Evolutionary conservation across 2,888 invertebrate genomes (phyloP), one percentile per base, ranked within the genome.

Genomic region (Tetragnatha montana): DNA sequence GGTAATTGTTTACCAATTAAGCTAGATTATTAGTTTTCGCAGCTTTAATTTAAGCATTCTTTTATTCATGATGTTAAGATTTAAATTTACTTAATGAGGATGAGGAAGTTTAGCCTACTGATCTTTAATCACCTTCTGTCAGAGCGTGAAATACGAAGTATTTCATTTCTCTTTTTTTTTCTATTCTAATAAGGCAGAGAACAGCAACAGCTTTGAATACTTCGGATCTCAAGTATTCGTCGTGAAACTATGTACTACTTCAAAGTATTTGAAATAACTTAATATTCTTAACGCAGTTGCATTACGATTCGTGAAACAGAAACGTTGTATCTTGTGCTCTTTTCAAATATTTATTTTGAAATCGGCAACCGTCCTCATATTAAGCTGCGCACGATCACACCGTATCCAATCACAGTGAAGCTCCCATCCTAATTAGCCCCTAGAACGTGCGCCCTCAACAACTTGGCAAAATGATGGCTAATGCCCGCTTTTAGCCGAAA

Each of bases 391-490:
- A 60, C 60, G 60, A 60, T 35, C 35, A 35, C 12, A 60, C 10
- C 60, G 8, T 60, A 12, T 17, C 17, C 60, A 60, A 60, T 60
- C 60, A 17, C 60, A 17, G 60, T 10, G 60, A 60, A 35, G 60
- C 12, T 60, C 17, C 60, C 60, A 60, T 60, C 60, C 60, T 17
- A 60, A 60, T 60, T 60, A 60, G 60, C 60, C 51, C 22, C 21
- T 21, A 60, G 51, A 22, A 8, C 60, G 19, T 68, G 22, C 60
- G 60, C 17, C 35, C 17, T 78, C 22, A 17, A 47, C 22, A 78
- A n/a, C 22, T 21, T 21, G 60, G 60, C 60, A 60, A 35, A 78
- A 60, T 78, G 78, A 78, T 78, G 51, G 22, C 51, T 78, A 78
- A 78, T 78, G 22, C 60, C 60, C 22, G 17, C 22, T 78, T 78